These are phyloP conservation scores for Rhabdornis inornatus DNA, from an alignment of 2,113 vertebrate genomes.

Conservation along the genomic window DNA sequence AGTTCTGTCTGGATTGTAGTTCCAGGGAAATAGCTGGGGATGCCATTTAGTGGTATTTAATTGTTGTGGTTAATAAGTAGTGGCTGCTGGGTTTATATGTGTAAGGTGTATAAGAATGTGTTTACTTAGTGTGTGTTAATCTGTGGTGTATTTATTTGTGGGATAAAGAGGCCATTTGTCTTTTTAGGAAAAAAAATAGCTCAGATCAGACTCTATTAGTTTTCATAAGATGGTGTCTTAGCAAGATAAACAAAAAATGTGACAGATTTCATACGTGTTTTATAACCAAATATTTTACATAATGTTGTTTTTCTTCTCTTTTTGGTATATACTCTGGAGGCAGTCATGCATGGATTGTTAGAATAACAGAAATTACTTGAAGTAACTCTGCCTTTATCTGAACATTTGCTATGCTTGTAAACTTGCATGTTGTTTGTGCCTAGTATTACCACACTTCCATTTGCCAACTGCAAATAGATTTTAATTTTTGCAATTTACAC, in stretches of 20 bases:
- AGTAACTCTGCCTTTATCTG: constrained; percentile 1
- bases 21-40: neutral
- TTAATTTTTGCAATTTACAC: constrained; percentile 1
- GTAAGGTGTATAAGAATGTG: neutral
- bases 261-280: neutral
- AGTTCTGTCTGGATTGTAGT: neutral
- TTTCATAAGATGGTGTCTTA: neutral
- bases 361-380: constrained; percentile 1
- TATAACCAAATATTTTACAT: neutral
- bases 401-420: neutral
- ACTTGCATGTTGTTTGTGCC: neutral
- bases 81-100: neutral
- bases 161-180: neutral
- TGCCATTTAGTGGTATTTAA: neutral
- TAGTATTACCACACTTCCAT: neutral
- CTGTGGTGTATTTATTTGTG: neutral
- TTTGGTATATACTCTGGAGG: neutral
- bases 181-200: neutral
- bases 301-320: neutral
- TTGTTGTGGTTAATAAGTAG: neutral
- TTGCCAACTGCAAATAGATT: neutral
- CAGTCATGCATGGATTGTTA: neutral
- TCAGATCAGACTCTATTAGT: neutral
- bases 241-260: neutral
- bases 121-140: neutral